Percentiles rank a stretch among this genome's conserved stretches.
phyloP scores from a whole-genome alignment of 2,888 invertebrate species.

The Mechanitis mazaeus region DNA sequence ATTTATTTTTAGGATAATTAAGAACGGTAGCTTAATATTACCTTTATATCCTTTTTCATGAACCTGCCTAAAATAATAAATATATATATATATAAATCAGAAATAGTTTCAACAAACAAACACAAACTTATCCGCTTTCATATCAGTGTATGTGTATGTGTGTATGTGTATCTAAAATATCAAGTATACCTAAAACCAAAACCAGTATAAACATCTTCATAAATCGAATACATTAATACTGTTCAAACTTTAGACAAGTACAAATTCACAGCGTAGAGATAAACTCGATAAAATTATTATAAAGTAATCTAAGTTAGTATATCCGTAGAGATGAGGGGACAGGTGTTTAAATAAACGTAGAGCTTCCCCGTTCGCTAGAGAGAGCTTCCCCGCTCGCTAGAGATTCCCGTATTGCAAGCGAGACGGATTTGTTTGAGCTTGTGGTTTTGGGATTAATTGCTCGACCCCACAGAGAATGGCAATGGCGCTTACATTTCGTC shows the following conservation, averaged over 20 bases:
- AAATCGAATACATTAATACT: slow-evolving; percentile 57
- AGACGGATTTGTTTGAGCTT: slow-evolving; percentile 48
- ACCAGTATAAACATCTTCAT: slow-evolving; percentile 43
- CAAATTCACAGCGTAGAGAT: slow-evolving; percentile 61
- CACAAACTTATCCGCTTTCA: too few species aligned
- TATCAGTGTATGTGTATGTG: too few species aligned
- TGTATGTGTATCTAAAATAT: too few species aligned
- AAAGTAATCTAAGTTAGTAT: slow-evolving; percentile 73
- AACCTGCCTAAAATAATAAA: too few species aligned
- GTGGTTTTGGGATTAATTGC: slow-evolving; percentile 53
- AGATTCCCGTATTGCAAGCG: slow-evolving; percentile 49
- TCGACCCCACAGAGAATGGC: slow-evolving; percentile 28
- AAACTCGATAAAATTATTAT: slow-evolving; percentile 65
- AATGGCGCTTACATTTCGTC: slow-evolving; percentile 30
- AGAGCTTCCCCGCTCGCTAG: too few species aligned
- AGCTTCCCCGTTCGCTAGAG: slow-evolving; percentile 45
- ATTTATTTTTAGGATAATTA: too few species aligned
- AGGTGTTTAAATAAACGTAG: slow-evolving; percentile 67
- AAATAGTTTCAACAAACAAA: too few species aligned
- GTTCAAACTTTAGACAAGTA: slow-evolving; percentile 56
- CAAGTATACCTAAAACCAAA: not conserved
- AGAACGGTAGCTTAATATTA: too few species aligned
- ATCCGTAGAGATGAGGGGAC: slow-evolving; percentile 57
- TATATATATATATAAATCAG: too few species aligned
- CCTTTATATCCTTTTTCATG: too few species aligned